phyloP scores from a whole-genome alignment of 2,888 invertebrate species.

The Acleris sparsana region DNA sequence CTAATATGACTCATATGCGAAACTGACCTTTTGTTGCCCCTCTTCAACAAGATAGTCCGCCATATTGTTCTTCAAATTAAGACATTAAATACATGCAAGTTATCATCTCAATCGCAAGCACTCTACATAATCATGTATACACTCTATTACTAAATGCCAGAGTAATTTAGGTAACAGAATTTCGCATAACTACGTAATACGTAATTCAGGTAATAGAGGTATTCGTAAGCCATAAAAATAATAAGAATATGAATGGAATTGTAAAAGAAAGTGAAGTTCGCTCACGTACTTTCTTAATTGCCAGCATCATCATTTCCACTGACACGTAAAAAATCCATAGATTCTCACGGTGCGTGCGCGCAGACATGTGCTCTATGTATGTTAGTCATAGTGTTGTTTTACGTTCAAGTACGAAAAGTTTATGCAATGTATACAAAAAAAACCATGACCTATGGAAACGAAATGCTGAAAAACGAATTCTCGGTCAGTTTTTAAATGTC shows the following conservation, averaged over 20 bases:
- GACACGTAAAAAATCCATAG: constrained; percentile 19
- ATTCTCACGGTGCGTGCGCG: constrained; percentile 17
- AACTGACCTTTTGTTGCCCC: constrained; percentile 1
- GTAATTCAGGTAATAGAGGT: constrained; percentile 6
- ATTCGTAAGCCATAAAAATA: constrained; percentile 25
- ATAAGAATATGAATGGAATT: constrained; percentile 24
- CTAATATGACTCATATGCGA: not conserved
- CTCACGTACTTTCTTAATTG: constrained; percentile 31
- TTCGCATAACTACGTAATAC: constrained; percentile 5
- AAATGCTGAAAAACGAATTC: no score
- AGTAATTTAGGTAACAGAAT: not conserved
- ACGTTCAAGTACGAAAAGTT: not conserved
- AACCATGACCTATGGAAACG: no score
- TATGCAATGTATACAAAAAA: constrained; percentile 24
- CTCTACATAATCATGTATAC: not conserved
- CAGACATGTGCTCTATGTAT: not conserved
- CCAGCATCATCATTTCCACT: constrained; percentile 28
- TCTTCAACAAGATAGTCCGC: constrained; percentile 1
- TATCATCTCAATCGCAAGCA: not conserved
- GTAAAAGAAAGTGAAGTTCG: constrained; percentile 31
- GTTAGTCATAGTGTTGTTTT: not conserved
- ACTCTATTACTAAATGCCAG: not conserved
- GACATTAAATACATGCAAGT: not conserved
- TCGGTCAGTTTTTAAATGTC: no score
- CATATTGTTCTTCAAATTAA: not conserved